Evolutionary conservation across 2,797 vertebrate species (phyloP), one percentile per base, ranked within the genome.

Genomic region (Antrozous pallidus): DNA sequence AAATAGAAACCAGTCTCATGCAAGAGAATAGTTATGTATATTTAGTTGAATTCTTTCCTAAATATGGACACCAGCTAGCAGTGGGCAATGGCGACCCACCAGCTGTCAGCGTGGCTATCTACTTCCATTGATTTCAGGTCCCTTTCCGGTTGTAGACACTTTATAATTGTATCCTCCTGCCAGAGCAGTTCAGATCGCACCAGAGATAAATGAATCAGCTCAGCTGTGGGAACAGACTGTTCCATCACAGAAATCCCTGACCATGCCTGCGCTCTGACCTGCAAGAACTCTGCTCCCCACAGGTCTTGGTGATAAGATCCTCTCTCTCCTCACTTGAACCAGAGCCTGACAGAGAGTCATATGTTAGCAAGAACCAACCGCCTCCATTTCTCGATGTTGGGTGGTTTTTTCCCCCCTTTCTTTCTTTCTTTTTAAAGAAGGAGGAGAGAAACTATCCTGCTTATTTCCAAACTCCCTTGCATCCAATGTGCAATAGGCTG

Each of bases 401-500:
- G 4, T 61, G 13, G 12, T 14, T 47, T 16, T 0, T 74, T 49
- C 16, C 16, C 33, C 42, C 8, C 2, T 56, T 14, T 67, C 67
- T 95, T 63, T 63, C 65, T 94, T 75, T 69, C 70, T 93, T 96
- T 67, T 36, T 69, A 88, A 51, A 79, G 87, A 95, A 77, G 54
- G 81, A 47, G 63, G 49, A 47, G 47, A 95, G 88, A 70, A 67
- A 88, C 67, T 88, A 96, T 70, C 91, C 93, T 96, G 92, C 98
- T 98, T 98, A 97, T 98, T 98, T 98, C 97, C 94, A 97, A 97
- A 97, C 96, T 97, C 97, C 82, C 79, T 94, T 69, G 80, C 96
- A 98, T 98, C 97, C 98, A 97, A 97, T 97, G 97, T 94, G 85
- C 80, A 90, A 98, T 97, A 98, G 97, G 96, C 97, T 98, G 97